Percentiles rank a stretch among this genome's conserved stretches.
Conservation (phyloP, 2,888 invertebrate genomes). For the Dione vanillae region DNA sequence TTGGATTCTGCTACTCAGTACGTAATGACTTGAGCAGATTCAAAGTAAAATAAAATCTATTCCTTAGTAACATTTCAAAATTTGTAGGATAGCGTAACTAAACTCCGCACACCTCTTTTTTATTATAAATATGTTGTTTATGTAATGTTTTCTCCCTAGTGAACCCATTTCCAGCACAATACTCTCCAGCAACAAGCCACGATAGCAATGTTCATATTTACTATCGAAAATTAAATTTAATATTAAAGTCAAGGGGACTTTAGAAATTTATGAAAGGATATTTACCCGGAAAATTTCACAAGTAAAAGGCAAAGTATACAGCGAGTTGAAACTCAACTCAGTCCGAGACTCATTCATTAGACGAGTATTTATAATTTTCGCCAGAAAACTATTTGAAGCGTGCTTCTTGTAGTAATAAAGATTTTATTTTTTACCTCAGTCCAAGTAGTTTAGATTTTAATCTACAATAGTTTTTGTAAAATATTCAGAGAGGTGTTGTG, state of each 20-base stretch:
- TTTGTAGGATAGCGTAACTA: too few relatives aligned
- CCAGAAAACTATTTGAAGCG: slow-evolving; percentile 19
- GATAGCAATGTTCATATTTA: neutral
- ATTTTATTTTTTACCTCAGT: slow-evolving; percentile 5
- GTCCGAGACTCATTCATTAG: slow-evolving; percentile 25
- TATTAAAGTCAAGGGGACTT: slow-evolving; percentile 4
- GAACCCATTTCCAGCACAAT: too few relatives aligned
- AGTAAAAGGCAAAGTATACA: slow-evolving; percentile 18
- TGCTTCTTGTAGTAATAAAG: slow-evolving; percentile 7
- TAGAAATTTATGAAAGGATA: slow-evolving; percentile 19
- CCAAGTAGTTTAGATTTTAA: neutral
- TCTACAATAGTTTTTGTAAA: too few relatives aligned
- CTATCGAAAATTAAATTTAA: slow-evolving; percentile 18
- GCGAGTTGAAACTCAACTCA: slow-evolving; percentile 14
- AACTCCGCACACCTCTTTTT: too few relatives aligned
- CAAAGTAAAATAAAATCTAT: too few relatives aligned
- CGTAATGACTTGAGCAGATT: too few relatives aligned
- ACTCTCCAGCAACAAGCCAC: neutral
- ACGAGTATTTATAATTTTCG: slow-evolving; percentile 26
- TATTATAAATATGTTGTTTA: neutral
- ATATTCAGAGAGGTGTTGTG: neutral
- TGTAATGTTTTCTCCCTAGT: neutral
- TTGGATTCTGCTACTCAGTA: too few relatives aligned
- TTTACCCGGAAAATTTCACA: slow-evolving; percentile 15
- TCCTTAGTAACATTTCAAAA: too few relatives aligned